Evolutionary conservation across 2,113 vertebrate genomes (phyloP), one percentile per base, ranked within the genome.

Genomic region (Paradisaea rubra): DNA sequence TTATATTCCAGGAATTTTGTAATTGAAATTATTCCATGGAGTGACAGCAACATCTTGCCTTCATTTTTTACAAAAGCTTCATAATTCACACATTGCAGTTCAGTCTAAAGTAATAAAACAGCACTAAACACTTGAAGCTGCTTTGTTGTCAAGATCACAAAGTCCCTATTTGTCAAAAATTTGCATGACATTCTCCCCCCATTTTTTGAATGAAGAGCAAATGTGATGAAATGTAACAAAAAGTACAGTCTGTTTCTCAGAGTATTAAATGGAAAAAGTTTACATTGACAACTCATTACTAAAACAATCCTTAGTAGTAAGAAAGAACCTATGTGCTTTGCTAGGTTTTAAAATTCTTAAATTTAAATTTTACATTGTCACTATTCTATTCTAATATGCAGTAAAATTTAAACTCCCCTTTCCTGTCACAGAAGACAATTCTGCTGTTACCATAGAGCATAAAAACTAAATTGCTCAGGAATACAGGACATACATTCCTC

Each of bases 61-160:
- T 95, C 52, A 27, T 15, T 93, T 88, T 95, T 97, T 20, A 88
- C 33, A 94, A 86, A 84, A 89, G 56, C 81, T 93, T 94, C 15
- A 66, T 41, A 57, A 78, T 96, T 93, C 61, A 86, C 66, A 92
- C 13, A 49, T 18, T 59, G 47, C 54, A 72, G 49, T 31, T 95
- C 70, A 70, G 31, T 81, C 69, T 86, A 42, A 81, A 78, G 73
- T n/a, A 86, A 82, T 74, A 91, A 56, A 94, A 50, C 31, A 83
- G 17, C 35, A 47, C 10, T 78, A 91, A 63, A 14, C 41, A 30
- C 68, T 82, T 80, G 41, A 83, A 86, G 54, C 25, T 78, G 6
- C 84, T 94, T 84, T 86, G 28, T 70, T 81, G 42, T 93, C 60
- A 81, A 60, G 72, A 82, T 88, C 81, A 95, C n/a, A 53, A 91